Evolutionary conservation across 2,797 vertebrate species (phyloP), one percentile per base, ranked within the genome.

Genomic region (Bovichtus diacanthus): DNA sequence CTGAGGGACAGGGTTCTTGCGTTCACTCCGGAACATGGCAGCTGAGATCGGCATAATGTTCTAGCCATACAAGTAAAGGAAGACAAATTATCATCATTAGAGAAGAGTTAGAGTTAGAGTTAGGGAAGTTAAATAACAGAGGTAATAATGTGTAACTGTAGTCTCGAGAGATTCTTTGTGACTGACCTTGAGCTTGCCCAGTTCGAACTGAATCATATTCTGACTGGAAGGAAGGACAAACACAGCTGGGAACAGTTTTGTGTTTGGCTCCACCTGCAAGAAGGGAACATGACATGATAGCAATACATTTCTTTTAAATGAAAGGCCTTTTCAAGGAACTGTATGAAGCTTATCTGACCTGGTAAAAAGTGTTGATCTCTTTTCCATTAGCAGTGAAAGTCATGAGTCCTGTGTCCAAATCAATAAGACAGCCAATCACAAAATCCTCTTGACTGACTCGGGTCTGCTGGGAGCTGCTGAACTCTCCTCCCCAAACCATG

Each of bases 31-130:
- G 86, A 99, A 99, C 97, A 99, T 98, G 88, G 98, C 98, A 0
- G 97, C 94, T 1, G 98, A 99, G 88, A 99, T 95, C 0, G 98
- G 98, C 97, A 98, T 97, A 82, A 99, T 99, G 89, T 99, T 99
- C 98, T 99, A 81, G 23, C 2, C 16, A 60, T 25, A 70, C 6
- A 56, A 47, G 21, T 9, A 60, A 56, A 70, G 7, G 31, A 70
- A 25, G 11, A 58, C 5, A 41, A 46, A 36, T 53, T 0, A 47
- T 49, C n/a, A n/a, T 2, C 6, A 6, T 56, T 13, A 60, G 19
- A 43, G 31, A 61, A 27, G 8, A 55, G 2, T n/a, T n/a, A n/a
- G n/a, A n/a, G n/a, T n/a, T n/a, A n/a, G n/a, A n/a, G n/a, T n/a
- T n/a, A n/a, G n/a, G n/a, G n/a, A n/a, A 19, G 5, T 12, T 56